phyloP scores from a whole-genome alignment of 2,113 vertebrate species.

The Ciconia boyciana region DNA sequence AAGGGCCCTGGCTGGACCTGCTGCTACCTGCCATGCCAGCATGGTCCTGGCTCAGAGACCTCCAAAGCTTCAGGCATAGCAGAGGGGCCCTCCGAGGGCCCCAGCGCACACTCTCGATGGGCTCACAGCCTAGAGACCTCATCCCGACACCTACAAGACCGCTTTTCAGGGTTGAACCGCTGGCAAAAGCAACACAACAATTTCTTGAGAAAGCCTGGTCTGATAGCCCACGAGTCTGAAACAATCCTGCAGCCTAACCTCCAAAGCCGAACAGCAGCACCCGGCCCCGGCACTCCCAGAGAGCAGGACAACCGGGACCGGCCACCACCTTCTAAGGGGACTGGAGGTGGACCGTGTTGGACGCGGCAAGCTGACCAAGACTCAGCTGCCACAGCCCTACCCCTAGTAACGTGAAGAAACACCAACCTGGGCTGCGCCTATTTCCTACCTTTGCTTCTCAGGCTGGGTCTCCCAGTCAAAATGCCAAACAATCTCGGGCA shows the following conservation, averaged over 20 bases:
- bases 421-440: not conserved
- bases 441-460: not conserved
- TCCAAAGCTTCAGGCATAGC: not conserved
- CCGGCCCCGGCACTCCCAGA: not conserved
- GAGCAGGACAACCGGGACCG: not conserved
- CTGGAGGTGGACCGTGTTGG: accelerated
- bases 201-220: not conserved
- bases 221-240: accelerated
- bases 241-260: not conserved
- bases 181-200: not conserved
- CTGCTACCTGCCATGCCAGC: not conserved
- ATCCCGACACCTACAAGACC: not conserved
- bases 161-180: not conserved
- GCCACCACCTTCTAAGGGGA: not conserved
- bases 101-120: accelerated
- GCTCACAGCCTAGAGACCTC: not conserved
- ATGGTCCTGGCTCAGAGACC: not conserved
- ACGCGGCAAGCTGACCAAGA: not conserved
- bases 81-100: accelerated
- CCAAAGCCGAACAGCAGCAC: accelerated
- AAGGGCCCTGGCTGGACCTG: not conserved
- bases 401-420: accelerated
- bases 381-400: not conserved
- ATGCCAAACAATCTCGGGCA: not conserved
- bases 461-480: not conserved